These are phyloP conservation scores for Hypsibius dujardini DNA, from an alignment of 1,140 invertebrate species.

Conservation along the genomic window DNA sequence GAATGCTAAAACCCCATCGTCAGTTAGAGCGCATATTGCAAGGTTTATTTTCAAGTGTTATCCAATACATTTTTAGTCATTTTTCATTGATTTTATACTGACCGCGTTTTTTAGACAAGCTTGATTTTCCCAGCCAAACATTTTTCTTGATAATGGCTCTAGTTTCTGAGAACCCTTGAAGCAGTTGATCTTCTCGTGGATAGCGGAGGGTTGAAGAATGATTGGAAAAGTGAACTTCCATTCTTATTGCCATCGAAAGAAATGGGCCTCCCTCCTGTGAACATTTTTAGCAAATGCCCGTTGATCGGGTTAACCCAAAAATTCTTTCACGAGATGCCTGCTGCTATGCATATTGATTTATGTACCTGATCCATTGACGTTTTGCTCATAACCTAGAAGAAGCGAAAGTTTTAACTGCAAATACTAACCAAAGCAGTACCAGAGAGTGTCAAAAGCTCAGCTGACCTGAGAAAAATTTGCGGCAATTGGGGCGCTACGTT, in stretches of 20 bases:
- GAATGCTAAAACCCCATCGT: not conserved
- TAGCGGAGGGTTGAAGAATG: not conserved
- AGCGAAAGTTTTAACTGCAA: too few species aligned
- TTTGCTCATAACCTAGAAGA: not conserved
- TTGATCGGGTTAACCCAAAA: too few species aligned
- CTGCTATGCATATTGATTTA: too few species aligned
- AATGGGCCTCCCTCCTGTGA: too few species aligned
- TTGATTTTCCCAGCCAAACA: not conserved
- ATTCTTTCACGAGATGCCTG: too few species aligned
- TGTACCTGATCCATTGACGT: too few species aligned
- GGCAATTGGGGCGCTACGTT: not conserved
- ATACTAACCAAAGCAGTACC: too few species aligned
- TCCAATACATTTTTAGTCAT: too few species aligned
- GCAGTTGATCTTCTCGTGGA: not conserved
- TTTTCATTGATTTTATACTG: not conserved
- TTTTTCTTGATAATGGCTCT: slow-evolving; percentile 1
- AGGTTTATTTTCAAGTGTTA: too few species aligned
- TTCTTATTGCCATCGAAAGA: not conserved
- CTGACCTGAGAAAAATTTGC: not conserved
- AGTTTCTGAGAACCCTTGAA: not conserved
- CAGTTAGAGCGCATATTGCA: too few species aligned
- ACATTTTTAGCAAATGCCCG: too few species aligned
- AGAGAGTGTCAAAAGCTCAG: too few species aligned
- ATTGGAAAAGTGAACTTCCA: slow-evolving; percentile 9
- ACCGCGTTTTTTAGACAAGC: slow-evolving; percentile 1